Percentiles rank a stretch among this genome's conserved stretches.
phyloP scores from a whole-genome alignment of 2,113 vertebrate species.

The Catagonus wagneri region DNA sequence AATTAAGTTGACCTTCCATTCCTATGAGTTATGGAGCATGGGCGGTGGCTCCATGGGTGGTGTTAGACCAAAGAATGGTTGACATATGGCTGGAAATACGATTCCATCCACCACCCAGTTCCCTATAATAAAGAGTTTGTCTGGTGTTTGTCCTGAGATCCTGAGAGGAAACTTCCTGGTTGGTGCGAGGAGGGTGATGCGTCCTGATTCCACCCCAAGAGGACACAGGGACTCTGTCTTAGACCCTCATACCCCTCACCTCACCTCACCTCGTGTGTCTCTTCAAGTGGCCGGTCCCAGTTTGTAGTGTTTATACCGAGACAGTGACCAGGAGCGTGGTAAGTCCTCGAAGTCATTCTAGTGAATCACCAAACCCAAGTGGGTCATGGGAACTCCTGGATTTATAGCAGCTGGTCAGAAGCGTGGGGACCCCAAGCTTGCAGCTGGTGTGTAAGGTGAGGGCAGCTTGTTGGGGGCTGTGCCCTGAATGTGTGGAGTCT shows the following conservation, averaged over 20 bases:
- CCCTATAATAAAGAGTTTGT: background rate
- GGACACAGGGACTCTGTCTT: background rate
- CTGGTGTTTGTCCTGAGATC: background rate
- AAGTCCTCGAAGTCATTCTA: background rate
- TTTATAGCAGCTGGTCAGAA: background rate
- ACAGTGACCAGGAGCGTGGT: background rate
- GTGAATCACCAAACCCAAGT: background rate
- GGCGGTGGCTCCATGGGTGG: background rate
- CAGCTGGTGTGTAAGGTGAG: background rate
- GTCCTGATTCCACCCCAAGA: background rate
- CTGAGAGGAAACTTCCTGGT: background rate
- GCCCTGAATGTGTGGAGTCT: background rate
- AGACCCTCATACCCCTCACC: background rate
- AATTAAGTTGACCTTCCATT: background rate
- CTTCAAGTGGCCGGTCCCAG: background rate
- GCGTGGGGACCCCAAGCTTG: background rate
- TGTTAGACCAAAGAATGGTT: background rate
- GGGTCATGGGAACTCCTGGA: background rate
- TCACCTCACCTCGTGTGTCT: fast-evolving
- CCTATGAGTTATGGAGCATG: background rate
- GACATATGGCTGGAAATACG: background rate
- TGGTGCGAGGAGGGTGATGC: background rate
- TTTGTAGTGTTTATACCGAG: background rate
- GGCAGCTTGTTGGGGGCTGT: fast-evolving
- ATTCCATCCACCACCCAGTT: background rate